Percentiles rank a stretch among this genome's conserved stretches.
Conservation (phyloP, 2,888 invertebrate species). For the Mythimna albipuncta region DNA sequence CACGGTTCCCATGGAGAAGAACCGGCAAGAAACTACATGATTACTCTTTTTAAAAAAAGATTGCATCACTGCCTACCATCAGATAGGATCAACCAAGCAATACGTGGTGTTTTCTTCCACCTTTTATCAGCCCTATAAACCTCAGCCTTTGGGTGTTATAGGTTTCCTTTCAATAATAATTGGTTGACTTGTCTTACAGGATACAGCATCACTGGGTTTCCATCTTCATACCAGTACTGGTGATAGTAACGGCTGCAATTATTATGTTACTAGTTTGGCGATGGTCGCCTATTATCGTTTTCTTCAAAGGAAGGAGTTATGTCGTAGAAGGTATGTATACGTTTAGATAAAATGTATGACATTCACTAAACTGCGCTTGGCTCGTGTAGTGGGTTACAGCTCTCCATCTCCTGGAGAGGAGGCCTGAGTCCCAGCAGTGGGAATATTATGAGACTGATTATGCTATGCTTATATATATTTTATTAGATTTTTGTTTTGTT, state of each 20-base stretch:
- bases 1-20: too few relatives aligned
- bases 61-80: too few relatives aligned
- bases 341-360: background rate
- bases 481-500: too few relatives aligned
- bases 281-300: constrained; percentile 33
- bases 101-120: background rate
- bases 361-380: too few relatives aligned
- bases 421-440: too few relatives aligned
- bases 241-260: constrained; percentile 16
- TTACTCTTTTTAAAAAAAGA: too few relatives aligned
- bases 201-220: constrained; percentile 30
- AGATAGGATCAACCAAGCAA: background rate
- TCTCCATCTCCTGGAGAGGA: too few relatives aligned
- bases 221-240: constrained; percentile 36
- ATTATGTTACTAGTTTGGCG: constrained; percentile 39
- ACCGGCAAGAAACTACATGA: too few relatives aligned
- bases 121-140: background rate
- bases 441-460: too few relatives aligned
- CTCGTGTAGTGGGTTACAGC: too few relatives aligned
- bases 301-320: constrained; percentile 60
- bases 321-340: constrained; percentile 50
- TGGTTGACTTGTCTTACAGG: constrained; percentile 21
- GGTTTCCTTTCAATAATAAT: background rate
- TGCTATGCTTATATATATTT: too few relatives aligned
- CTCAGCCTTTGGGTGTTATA: background rate